Evolutionary conservation across 1,140 invertebrate genomes (phyloP), one percentile per base, ranked within the genome.

Genomic region (Dreissena polymorpha): DNA sequence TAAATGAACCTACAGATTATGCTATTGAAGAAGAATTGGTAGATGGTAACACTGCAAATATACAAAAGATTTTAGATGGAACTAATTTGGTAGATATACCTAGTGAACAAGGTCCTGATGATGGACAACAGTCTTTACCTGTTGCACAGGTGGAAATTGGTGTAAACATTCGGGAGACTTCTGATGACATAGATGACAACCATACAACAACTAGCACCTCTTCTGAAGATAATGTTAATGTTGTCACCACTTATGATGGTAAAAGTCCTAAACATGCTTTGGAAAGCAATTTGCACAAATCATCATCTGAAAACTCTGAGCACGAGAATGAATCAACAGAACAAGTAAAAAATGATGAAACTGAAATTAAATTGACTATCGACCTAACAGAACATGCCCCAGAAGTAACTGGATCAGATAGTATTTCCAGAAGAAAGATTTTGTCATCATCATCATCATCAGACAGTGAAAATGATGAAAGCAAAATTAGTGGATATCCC

Each of bases 31-130:
- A 63, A 63, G 23, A 18, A 5, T 63, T 23, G 2, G 2, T 12
- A 63, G 18, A 18, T 63, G 57, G 23, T 63, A 63, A n/a, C 57
- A 63, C 57, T 63, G 57, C 23, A n/a, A 23, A 63, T 63, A 63
- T 63, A 10, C 18, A 63, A 2, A 63, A 63, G 18, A 23, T 39
- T 39, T 39, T 39, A 5, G 39, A 39, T 63, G 57, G 18, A n/a
- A 2, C 57, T 23, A 63, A 63, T 23, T n/a, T n/a, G 57, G 57
- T 23, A 63, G 57, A 63, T 63, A 63, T 2, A 18, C 23, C 57
- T 39, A 39, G 39, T 39, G 39, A 39, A 39, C 39, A 39, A 5
- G 39, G 39, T 39, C 39, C 39, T 39, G 39, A 39, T 39, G 39
- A 39, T 39, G 39, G 39, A 8, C 39, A 39, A 39, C 39, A 39